A percentile compares a stretch with the other conserved stretches of the same genome.
Evolutionary conservation across 2,113 vertebrate genomes (phyloP).

Genomic region (Festucalex cinctus): DNA sequence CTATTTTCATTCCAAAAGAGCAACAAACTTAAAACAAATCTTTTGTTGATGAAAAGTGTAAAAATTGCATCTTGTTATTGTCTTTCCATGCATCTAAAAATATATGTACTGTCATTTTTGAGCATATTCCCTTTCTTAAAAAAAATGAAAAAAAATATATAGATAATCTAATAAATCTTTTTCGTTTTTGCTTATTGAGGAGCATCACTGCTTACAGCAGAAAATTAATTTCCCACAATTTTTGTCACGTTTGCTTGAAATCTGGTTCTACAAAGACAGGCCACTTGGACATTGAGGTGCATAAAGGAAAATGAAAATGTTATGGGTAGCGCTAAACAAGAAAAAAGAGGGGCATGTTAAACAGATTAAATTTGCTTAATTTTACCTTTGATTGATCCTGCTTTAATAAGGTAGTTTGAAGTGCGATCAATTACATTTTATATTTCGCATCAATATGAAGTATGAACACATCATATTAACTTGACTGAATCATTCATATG

Average conservation of each 20-base stretch:
- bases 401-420: background rate
- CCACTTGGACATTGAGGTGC: constrained; percentile 9
- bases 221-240: constrained; percentile 22
- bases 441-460: background rate
- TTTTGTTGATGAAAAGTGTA: constrained; percentile 49
- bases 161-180: constrained; percentile 40
- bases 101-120: constrained; percentile 56
- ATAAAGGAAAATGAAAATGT: background rate
- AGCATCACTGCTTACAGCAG: constrained; percentile 20
- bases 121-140: constrained; percentile 44
- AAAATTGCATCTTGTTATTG: constrained; percentile 44
- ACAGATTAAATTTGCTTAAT: background rate
- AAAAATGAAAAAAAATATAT: constrained; percentile 55
- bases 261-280: constrained; percentile 24
- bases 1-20: constrained; percentile 43
- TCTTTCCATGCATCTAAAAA: constrained; percentile 62
- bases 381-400: background rate
- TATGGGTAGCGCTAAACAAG: background rate
- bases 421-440: background rate
- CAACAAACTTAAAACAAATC: constrained; percentile 48
- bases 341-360: background rate
- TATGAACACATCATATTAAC: background rate
- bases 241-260: constrained; percentile 22
- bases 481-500: background rate
- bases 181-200: constrained; percentile 30